phyloP scores from a whole-genome alignment of 2,113 vertebrate genomes.

The Toxostoma redivivum region DNA sequence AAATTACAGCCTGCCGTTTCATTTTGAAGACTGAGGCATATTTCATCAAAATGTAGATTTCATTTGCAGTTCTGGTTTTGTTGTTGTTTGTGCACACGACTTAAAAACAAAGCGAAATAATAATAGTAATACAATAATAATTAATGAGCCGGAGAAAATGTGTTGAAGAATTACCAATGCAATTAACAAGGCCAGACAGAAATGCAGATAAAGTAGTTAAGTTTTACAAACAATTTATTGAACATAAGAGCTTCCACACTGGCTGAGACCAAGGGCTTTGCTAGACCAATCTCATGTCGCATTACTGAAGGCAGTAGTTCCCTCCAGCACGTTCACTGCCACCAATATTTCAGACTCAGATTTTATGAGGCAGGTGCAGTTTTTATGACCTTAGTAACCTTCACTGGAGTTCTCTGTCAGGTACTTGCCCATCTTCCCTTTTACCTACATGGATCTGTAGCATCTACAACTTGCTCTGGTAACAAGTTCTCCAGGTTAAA shows the following conservation, averaged over 20 bases:
- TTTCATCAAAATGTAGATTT: neutral
- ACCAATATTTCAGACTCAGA: neutral
- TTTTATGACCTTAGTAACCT: neutral
- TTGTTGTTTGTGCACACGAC: neutral
- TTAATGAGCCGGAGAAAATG: neutral
- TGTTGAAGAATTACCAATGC: neutral
- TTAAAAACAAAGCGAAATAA: neutral
- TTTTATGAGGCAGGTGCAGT: neutral
- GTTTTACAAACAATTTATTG: neutral
- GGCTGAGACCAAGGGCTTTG: neutral
- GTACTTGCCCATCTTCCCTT: neutral
- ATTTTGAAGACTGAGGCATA: neutral
- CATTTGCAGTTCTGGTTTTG: neutral
- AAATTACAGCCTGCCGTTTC: neutral
- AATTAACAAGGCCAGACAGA: neutral
- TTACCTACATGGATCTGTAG: neutral
- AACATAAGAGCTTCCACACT: neutral
- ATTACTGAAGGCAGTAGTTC: neutral
- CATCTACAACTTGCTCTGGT: neutral
- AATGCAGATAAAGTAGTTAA: neutral
- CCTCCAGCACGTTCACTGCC: neutral
- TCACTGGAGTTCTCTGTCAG: neutral
- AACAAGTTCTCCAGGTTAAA: neutral
- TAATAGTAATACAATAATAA: neutral
- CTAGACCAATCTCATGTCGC: rapidly evolving